A percentile compares a stretch with the other conserved stretches of the same genome.
Conservation (phyloP, 2,113 vertebrate genomes). For the Mixornis gularis region DNA sequence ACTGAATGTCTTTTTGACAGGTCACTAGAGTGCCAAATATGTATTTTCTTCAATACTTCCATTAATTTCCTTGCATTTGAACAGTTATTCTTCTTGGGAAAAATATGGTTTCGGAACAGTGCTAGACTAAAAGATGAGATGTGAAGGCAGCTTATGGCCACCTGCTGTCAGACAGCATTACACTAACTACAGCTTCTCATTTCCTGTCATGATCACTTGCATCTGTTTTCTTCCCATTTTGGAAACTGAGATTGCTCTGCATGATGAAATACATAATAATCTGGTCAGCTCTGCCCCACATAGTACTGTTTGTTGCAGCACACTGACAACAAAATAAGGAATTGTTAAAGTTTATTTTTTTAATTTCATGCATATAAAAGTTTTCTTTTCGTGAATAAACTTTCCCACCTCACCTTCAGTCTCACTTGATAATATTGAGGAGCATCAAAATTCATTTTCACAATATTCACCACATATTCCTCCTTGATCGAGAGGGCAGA, state of each 20-base stretch:
- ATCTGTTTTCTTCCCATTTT: conserved; percentile 23
- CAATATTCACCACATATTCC: background rate
- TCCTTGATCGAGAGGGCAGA: background rate
- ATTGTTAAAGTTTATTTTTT: background rate
- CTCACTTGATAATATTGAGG: background rate
- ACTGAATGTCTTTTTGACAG: background rate
- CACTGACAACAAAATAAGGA: background rate
- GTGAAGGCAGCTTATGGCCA: background rate
- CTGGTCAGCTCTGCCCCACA: background rate
- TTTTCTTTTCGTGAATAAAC: background rate
- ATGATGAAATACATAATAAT: background rate
- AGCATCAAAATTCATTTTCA: background rate
- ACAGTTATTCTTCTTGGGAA: background rate
- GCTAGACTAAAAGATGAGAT: background rate
- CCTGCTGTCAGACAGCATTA: conserved; percentile 11
- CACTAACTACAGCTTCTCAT: conserved; percentile 9
- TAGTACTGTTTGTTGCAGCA: background rate
- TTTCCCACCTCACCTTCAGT: background rate
- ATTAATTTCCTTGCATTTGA: background rate
- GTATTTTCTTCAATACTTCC: background rate
- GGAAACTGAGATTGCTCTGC: background rate
- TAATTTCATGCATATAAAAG: background rate
- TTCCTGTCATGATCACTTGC: conserved; percentile 13
- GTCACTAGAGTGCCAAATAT: background rate
- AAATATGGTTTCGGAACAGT: background rate